phyloP scores from a whole-genome alignment of 2,888 invertebrate species.

The Torymus aiolomorphi region DNA sequence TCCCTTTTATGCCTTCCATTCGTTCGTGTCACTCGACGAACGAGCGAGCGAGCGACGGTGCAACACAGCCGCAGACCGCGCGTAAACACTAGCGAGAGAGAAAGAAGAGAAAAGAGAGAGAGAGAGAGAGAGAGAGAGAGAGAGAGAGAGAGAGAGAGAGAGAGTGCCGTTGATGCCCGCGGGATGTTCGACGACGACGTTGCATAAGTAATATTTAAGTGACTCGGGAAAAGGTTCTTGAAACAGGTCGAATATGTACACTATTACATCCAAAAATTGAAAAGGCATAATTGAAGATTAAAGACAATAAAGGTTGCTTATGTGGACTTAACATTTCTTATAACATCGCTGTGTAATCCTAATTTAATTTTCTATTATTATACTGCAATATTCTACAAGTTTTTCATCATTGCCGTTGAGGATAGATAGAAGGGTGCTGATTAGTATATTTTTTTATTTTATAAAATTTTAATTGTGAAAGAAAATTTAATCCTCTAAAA shows the following conservation, averaged over 20 bases:
- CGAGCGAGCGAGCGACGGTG: slow-evolving; percentile 11
- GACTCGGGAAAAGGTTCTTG: slow-evolving; percentile 52
- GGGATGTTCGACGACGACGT: slow-evolving; percentile 5
- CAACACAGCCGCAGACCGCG: slow-evolving; percentile 21
- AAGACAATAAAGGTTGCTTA: too few species aligned
- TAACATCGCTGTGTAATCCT: too few species aligned
- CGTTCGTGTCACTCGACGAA: slow-evolving; percentile 67
- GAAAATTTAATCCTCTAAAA: too few species aligned
- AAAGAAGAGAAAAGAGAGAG: not conserved
- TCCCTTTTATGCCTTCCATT: slow-evolving; percentile 74
- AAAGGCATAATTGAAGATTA: too few species aligned
- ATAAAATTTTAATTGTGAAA: too few species aligned
- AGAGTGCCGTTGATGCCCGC: slow-evolving; percentile 9
- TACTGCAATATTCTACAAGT: too few species aligned
- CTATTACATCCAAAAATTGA: slow-evolving; percentile 13
- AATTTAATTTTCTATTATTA: too few species aligned
- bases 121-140: not conserved
- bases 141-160: not conserved
- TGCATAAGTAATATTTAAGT: slow-evolving; percentile 50
- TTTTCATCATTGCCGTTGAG: too few species aligned
- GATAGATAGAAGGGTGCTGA: too few species aligned
- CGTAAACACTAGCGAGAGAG: slow-evolving; percentile 44
- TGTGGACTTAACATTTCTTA: too few species aligned
- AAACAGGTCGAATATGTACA: slow-evolving; percentile 11
- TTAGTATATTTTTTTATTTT: too few species aligned